Evolutionary conservation across 2,113 vertebrate genomes (phyloP), one percentile per base, ranked within the genome.

Genomic region (Microcebus murinus): DNA sequence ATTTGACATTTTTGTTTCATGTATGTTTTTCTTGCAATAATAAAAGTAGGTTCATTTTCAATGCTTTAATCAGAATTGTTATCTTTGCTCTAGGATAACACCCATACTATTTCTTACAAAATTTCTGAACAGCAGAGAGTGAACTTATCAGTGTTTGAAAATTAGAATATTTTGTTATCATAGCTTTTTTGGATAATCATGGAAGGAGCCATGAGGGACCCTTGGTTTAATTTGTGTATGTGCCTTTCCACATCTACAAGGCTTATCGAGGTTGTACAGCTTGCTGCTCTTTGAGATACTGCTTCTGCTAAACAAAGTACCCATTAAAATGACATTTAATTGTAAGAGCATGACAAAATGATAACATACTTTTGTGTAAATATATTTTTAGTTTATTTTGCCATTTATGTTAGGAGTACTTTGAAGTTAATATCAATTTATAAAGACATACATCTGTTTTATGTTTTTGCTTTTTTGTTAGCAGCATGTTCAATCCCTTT

Each of bases 241-340:
- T 89, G 95, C 17, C 0, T 84, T 92, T 91, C 45, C 39, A 48
- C 4, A n/a, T 48, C 42, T 45, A 45, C 45, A 92, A 9, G 82
- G 25, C 79, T 96, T 96, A 89, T 91, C 73, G 88, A 34, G 52
- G 1, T 42, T 88, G 15, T 18, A 77, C 76, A 20, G 0, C 92
- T 97, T 91, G 11, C 59, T 96, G 93, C 7, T 94, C 48, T 90
- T 61, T 86, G 36, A 61, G 84, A 83, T 34, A 31, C 36, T 96
- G 31, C 48, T 91, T 6, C 17, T 95, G 21, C 23, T 96, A 86
- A 90, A 91, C 1, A 96, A 92, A 97, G 68, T 57, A 42, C 5
- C 52, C 88, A 29, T 91, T 95, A 81, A 85, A 91, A 94, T 79
- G 59, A 6, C 17, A 90, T 95, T 94, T 84, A 31, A 82, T 57